Conservation (phyloP, 2,888 invertebrate genomes). For the Sarcophaga rosellei region DNA sequence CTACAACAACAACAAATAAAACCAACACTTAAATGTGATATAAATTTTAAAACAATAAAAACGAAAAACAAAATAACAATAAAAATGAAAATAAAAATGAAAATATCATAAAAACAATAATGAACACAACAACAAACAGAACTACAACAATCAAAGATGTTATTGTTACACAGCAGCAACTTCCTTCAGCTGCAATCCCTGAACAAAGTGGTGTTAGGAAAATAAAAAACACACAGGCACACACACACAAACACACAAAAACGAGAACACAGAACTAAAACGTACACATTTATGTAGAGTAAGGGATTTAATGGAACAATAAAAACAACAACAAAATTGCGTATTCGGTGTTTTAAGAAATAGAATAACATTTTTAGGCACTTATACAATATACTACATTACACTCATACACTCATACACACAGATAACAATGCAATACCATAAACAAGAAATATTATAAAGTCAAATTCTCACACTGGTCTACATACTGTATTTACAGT, state of each 20-base stretch:
- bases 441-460: conserved; percentile 34
- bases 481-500: background rate
- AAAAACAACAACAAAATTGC: conserved; percentile 2
- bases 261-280: conserved; percentile 38
- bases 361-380: background rate
- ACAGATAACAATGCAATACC: background rate
- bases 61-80: background rate
- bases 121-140: conserved; percentile 1
- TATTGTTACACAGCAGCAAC: background rate
- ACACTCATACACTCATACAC: background rate
- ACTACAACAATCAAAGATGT: conserved; percentile 25
- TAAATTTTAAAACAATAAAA: conserved; percentile 45
- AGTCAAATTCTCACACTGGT: background rate
- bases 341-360: no score
- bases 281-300: background rate
- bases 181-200: background rate
- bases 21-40: conserved; percentile 20
- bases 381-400: conserved; percentile 27
- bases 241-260: conserved; percentile 21
- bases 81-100: conserved; percentile 22
- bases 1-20: background rate
- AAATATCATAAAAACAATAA: background rate
- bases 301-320: conserved; percentile 24
- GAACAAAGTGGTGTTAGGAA: background rate
- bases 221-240: background rate